Conservation (phyloP, 2,797 vertebrate genomes). For the Xerus rutilus region DNA sequence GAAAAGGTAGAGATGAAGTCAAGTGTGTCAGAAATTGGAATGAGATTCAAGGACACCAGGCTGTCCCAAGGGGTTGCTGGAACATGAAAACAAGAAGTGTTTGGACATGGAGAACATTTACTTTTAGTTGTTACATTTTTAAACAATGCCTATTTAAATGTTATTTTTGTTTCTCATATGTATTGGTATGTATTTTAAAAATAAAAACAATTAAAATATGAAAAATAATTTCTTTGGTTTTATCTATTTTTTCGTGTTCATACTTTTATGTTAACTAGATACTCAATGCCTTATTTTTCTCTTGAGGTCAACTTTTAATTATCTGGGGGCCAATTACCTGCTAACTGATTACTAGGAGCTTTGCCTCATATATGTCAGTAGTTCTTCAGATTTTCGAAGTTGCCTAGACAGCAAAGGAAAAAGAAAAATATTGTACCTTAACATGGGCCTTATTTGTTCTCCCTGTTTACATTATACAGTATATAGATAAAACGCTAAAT, state of each 20-base stretch:
- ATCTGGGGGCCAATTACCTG: not conserved
- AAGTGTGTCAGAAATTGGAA: accelerated
- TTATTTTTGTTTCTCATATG: not conserved
- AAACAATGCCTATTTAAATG: not conserved
- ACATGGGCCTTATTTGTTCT: not conserved
- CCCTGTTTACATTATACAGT: not conserved
- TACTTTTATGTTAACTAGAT: not conserved
- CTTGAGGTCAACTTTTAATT: not conserved
- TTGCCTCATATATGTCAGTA: not conserved
- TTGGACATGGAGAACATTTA: not conserved
- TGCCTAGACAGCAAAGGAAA: not conserved
- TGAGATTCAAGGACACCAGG: not conserved
- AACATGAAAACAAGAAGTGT: not conserved
- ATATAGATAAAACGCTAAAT: not conserved
- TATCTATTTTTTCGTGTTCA: not conserved
- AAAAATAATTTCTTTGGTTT: not conserved
- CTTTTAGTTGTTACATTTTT: not conserved
- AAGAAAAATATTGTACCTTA: not conserved
- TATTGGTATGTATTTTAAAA: not conserved
- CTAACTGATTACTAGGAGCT: not conserved
- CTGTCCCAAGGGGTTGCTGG: too few relatives aligned
- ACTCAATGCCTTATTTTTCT: not conserved
- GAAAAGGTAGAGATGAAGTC: not conserved
- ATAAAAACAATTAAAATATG: constrained; percentile 20
- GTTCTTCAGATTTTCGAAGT: not conserved